These are phyloP conservation scores for Rhinogobio ventralis DNA, from an alignment of 2,797 vertebrate genomes.

Conservation along the genomic window DNA sequence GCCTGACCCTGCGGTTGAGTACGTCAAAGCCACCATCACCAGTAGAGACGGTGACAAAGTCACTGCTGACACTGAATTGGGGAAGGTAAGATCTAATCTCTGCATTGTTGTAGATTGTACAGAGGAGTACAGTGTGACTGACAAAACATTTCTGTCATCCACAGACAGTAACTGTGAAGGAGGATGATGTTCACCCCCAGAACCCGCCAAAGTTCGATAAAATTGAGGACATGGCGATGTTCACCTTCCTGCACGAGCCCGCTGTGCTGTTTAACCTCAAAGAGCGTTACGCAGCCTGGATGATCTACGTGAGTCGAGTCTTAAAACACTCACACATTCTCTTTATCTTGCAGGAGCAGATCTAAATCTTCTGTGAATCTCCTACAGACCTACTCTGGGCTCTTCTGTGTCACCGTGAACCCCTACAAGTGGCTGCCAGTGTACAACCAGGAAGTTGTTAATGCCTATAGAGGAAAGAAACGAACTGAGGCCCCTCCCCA, in stretches of 20 bases:
- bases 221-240: conserved; percentile 79
- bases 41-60: conserved; percentile 80
- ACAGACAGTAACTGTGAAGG: conserved; percentile 51
- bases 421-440: conserved; percentile 90
- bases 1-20: conserved; percentile 76
- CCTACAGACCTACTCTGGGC: conserved; percentile 87
- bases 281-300: conserved; percentile 84
- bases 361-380: conserved; percentile 9
- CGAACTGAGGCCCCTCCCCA: conserved; percentile 84
- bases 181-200: conserved; percentile 13
- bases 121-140: neutral
- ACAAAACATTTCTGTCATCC: neutral
- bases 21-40: conserved; percentile 73
- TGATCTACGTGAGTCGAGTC: conserved; percentile 76
- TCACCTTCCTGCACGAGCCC: conserved; percentile 67
- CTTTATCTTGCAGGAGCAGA: neutral
- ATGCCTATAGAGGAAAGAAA: conserved; percentile 89
- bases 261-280: conserved; percentile 85
- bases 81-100: conserved; percentile 71
- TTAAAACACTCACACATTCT: neutral
- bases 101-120: neutral
- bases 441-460: conserved; percentile 85
- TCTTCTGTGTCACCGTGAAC: conserved; percentile 89
- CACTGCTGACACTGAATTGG: conserved; percentile 76
- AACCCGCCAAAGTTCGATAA: conserved; percentile 3